Evolutionary conservation across 92 coral and sea anemone species (phyloP), one percentile per base, ranked within the genome.

Genomic region (Ricordea florida): DNA sequence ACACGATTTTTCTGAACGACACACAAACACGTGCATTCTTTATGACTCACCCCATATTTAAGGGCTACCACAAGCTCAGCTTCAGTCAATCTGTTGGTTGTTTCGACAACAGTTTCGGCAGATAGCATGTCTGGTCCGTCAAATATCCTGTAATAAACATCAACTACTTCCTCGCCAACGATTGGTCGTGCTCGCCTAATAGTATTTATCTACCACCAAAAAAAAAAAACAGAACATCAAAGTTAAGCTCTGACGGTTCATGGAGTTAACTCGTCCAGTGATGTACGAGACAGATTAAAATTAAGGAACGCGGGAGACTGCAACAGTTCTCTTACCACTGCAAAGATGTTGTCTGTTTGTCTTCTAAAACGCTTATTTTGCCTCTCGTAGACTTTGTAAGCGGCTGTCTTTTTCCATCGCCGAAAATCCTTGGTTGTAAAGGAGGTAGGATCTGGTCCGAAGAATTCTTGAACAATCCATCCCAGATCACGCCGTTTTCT

Each of bases 61-160:
- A 86, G 1, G n/a, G 61, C 33, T 24, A 48, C 44, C 6, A 49
- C 57, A 3, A 86, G 28, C 51, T 86, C 85, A 50, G 69, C 80
- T 18, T 62, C 59, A 40, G 77, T 72, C 44, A 86, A 57, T 21
- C 37, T 64, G 34, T 66, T 72, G 38, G 57, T 80, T 14, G 68
- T 53, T 7, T 86, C 79, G 0, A 74, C 74, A 20, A 86, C 77
- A 29, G 65, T 37, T 42, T 56, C 63, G 10, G 91, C 91, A 21
- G 87, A 69, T 24, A 86, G 47, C 50, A 79, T 74, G 20, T 34
- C 20, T 14, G 34, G 43, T 2, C 76, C 79, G 18, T 79, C 62
- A n/a, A 86, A 65, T 40, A 86, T 60, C 27, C 91, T 59, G 53
- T 86, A 86, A 2, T 74, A 71, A 31, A 86, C 60, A 15, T 80